phyloP scores from a whole-genome alignment of 2,888 invertebrate genomes.

The Polia nebulosa region DNA sequence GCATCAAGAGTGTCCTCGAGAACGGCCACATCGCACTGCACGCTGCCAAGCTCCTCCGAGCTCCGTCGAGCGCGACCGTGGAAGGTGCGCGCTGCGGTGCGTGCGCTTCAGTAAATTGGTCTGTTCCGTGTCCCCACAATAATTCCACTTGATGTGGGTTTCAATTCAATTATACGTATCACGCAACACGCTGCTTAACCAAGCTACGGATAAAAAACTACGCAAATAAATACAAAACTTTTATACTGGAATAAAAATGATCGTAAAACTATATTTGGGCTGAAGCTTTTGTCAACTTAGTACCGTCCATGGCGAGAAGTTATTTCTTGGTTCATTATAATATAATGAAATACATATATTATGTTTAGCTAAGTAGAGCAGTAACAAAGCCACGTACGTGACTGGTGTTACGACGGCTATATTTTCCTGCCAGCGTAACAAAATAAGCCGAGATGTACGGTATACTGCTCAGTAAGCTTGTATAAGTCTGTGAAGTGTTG shows the following conservation, averaged over 20 bases:
- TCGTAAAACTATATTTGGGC: slow-evolving; percentile 41
- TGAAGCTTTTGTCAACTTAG: slow-evolving; percentile 16
- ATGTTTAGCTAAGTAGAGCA: slow-evolving; percentile 32
- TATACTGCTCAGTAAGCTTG: slow-evolving; percentile 23
- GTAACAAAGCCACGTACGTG: slow-evolving; percentile 50
- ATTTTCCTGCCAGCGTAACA: slow-evolving; percentile 41
- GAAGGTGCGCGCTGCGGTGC: slow-evolving; percentile 63
- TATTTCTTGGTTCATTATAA: slow-evolving; percentile 29
- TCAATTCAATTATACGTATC: slow-evolving; percentile 83
- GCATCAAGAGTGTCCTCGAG: slow-evolving; percentile 34
- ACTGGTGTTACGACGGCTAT: slow-evolving; percentile 40
- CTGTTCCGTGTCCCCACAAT: slow-evolving; percentile 79
- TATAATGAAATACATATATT: slow-evolving; percentile 24
- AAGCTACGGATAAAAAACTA: slow-evolving; percentile 49
- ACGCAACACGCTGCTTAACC: slow-evolving; percentile 74
- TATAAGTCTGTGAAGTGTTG: slow-evolving; percentile 35
- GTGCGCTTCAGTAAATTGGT: slow-evolving; percentile 72
- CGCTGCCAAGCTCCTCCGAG: slow-evolving; percentile 1
- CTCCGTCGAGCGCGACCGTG: neutral
- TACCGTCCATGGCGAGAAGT: neutral
- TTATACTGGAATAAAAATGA: slow-evolving; percentile 42
- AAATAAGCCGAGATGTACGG: slow-evolving; percentile 26
- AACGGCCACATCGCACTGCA: neutral
- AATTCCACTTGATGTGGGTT: slow-evolving; percentile 80
- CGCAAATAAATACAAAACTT: slow-evolving; percentile 54